These are phyloP conservation scores for Zelleria hepariella DNA, from an alignment of 2,888 invertebrate species.

Conservation along the genomic window DNA sequence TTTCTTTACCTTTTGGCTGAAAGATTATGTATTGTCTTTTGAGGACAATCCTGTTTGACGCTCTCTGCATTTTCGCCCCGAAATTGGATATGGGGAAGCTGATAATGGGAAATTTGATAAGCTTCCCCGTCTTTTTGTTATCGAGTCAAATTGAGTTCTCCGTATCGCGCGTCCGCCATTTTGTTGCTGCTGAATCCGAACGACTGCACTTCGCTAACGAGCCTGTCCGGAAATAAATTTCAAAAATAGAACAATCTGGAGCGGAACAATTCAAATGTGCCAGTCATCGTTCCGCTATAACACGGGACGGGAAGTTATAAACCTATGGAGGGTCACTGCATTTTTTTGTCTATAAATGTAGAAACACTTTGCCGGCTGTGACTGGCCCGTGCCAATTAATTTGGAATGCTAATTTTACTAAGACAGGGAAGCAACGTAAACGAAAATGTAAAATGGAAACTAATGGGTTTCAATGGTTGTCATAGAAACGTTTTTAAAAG, in stretches of 20 bases:
- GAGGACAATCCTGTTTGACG: constrained; percentile 45
- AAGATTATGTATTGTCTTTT: constrained; percentile 57
- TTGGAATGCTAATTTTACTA: too few species aligned
- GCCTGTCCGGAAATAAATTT: background rate
- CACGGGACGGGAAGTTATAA: too few species aligned
- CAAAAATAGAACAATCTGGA: background rate
- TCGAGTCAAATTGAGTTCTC: background rate
- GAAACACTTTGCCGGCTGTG: too few species aligned
- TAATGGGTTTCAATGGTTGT: too few species aligned
- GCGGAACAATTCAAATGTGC: background rate
- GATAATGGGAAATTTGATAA: constrained; percentile 22
- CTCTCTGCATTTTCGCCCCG: constrained; percentile 30
- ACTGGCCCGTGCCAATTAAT: too few species aligned
- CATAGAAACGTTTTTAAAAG: too few species aligned
- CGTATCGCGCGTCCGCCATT: background rate
- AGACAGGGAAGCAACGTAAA: background rate
- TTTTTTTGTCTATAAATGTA: too few species aligned
- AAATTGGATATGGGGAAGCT: constrained; percentile 27
- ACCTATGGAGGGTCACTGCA: too few species aligned
- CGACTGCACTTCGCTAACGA: background rate
- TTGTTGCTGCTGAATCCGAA: background rate
- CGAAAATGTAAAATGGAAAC: too few species aligned
- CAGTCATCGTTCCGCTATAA: background rate
- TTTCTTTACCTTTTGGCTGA: constrained; percentile 64
- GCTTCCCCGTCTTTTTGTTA: background rate